phyloP scores from a whole-genome alignment of 92 coral and sea anemone species.

The Diadumene lineata region DNA sequence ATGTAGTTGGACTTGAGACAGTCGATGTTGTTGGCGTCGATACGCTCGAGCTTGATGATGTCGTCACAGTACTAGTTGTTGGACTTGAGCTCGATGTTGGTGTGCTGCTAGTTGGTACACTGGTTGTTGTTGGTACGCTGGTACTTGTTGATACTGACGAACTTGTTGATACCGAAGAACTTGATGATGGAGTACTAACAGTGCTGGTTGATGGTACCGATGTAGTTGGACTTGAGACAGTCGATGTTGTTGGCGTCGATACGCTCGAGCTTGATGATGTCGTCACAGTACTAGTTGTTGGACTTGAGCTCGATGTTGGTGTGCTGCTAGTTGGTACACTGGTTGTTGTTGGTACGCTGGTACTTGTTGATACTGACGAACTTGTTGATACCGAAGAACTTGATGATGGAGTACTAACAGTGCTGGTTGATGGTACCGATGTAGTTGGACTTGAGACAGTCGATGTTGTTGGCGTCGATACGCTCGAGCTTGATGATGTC shows the following conservation, averaged over 20 bases:
- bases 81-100: conserved; percentile 22
- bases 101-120: neutral
- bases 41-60: conserved; percentile 10
- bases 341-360: conserved; percentile 23
- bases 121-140: conserved; percentile 23
- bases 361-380: neutral
- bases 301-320: conserved; percentile 3
- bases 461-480: conserved; percentile 8
- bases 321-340: neutral
- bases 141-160: conserved; percentile 1
- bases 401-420: conserved; percentile 3
- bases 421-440: neutral
- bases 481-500: neutral
- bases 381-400: conserved; percentile 12
- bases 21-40: conserved; percentile 4
- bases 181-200: neutral
- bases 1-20: conserved; percentile 3
- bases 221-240: conserved; percentile 8
- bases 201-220: conserved; percentile 5
- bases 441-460: conserved; percentile 8
- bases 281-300: conserved; percentile 11
- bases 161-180: neutral
- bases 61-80: conserved; percentile 18
- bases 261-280: neutral
- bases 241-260: conserved; percentile 8